phyloP scores from a whole-genome alignment of 2,797 vertebrate species.

The Craterocephalus amniculus region DNA sequence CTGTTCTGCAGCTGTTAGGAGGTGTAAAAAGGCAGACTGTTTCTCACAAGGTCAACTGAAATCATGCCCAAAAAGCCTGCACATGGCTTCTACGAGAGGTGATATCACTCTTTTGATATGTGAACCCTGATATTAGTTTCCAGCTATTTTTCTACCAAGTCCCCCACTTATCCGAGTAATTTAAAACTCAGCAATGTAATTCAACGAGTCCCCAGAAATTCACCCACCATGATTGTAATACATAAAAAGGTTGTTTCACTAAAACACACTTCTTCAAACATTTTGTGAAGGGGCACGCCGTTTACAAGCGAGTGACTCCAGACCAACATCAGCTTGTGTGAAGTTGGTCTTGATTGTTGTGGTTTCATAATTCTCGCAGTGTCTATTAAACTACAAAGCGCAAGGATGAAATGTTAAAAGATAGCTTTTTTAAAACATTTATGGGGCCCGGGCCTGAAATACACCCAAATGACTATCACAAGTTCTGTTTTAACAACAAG shows the following conservation, averaged over 20 bases:
- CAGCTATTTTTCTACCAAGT: background rate
- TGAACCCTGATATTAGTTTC: background rate
- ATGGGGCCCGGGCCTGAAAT: constrained; percentile 1
- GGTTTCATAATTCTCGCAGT: constrained; percentile 1
- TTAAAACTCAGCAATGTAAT: background rate
- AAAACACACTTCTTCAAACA: background rate
- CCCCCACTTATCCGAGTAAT: background rate
- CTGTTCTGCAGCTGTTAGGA: constrained; percentile 67
- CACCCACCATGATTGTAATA: background rate
- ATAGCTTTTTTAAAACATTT: background rate
- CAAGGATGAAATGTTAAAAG: background rate
- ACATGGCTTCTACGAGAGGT: constrained; percentile 14
- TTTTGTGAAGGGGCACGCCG: too few relatives aligned
- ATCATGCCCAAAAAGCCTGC: constrained; percentile 25
- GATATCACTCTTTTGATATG: constrained; percentile 32
- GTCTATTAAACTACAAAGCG: constrained; percentile 4
- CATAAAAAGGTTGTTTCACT: background rate
- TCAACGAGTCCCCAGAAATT: background rate
- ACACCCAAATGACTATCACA: constrained; percentile 32
- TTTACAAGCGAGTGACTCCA: background rate
- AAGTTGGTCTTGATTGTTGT: background rate
- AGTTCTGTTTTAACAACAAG: constrained; percentile 35
- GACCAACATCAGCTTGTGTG: background rate
- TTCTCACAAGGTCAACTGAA: constrained; percentile 30
- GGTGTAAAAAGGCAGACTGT: constrained; percentile 17